Evolutionary conservation across 2,113 vertebrate genomes (phyloP).

Genomic region (Muscicapa adusta): DNA sequence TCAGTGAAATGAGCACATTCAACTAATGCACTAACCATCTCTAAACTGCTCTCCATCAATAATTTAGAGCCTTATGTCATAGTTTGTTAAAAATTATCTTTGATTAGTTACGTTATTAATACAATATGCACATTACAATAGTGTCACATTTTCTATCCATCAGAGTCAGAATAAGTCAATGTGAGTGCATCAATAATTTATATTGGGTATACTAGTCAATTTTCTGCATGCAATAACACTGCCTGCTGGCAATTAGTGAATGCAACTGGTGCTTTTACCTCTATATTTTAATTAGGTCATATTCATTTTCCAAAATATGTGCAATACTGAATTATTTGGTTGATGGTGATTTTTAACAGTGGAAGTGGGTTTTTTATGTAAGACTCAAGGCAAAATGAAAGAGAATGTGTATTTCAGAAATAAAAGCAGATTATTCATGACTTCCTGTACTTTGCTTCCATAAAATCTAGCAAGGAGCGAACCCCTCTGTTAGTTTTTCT

Average conservation of each 20-base stretch:
- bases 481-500: background rate
- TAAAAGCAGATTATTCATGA: background rate
- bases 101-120: slow-evolving; percentile 66
- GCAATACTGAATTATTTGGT: background rate
- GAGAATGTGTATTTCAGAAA: background rate
- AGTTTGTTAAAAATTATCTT: slow-evolving; percentile 63
- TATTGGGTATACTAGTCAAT: slow-evolving; percentile 29
- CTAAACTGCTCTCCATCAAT: slow-evolving; percentile 66
- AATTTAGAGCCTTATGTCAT: slow-evolving; percentile 57
- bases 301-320: background rate
- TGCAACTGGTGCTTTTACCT: slow-evolving; percentile 52
- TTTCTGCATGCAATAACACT: slow-evolving; percentile 32
- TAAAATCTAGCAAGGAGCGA: background rate
- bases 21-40: slow-evolving; percentile 56
- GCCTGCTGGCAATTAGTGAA: slow-evolving; percentile 18
- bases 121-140: slow-evolving; percentile 55
- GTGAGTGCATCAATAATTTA: slow-evolving; percentile 65
- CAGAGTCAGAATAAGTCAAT: slow-evolving; percentile 52
- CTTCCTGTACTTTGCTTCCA: background rate
- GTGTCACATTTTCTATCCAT: slow-evolving; percentile 48
- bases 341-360: background rate
- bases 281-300: background rate
- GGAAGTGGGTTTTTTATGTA: background rate
- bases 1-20: slow-evolving; percentile 66
- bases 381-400: background rate